Conservation (phyloP, 2,888 invertebrate species). For the Melipona bicolor region DNA sequence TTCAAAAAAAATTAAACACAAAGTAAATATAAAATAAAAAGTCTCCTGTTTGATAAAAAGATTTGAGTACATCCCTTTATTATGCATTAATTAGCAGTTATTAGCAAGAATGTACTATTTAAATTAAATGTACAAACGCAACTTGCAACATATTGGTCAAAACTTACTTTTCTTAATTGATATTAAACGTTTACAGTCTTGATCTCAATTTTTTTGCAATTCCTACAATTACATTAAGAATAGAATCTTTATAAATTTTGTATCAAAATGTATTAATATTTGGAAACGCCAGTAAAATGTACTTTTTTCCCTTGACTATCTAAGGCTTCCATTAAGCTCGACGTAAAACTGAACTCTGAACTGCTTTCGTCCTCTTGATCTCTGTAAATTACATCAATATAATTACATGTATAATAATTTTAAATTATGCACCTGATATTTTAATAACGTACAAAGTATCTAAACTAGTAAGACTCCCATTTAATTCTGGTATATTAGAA, state of each 20-base stretch:
- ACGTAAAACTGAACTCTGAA: slow-evolving; percentile 86
- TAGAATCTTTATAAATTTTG: slow-evolving; percentile 8
- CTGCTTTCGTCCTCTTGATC: slow-evolving; percentile 79
- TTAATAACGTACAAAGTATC: slow-evolving; percentile 78
- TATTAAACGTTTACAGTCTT: slow-evolving; percentile 23
- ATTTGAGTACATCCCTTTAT: neutral
- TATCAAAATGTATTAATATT: slow-evolving; percentile 63
- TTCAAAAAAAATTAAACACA: slow-evolving; percentile 11
- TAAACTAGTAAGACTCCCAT: slow-evolving; percentile 78
- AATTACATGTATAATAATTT: neutral
- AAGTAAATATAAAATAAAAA: slow-evolving; percentile 15
- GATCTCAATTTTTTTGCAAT: slow-evolving; percentile 23
- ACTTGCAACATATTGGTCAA: neutral
- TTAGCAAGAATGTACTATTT: slow-evolving; percentile 20
- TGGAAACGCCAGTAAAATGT: slow-evolving; percentile 78
- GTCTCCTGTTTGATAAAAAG: neutral
- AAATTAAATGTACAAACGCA: slow-evolving; percentile 12
- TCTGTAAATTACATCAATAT: slow-evolving; percentile 63
- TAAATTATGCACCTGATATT: neutral
- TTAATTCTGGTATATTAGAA: slow-evolving; percentile 64
- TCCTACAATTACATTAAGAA: slow-evolving; percentile 18
- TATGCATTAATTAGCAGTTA: neutral
- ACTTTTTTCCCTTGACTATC: slow-evolving; percentile 84
- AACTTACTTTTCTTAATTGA: slow-evolving; percentile 4
- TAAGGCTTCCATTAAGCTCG: slow-evolving; percentile 85